Base-by-base conservation (phyloP, 2,797 vertebrate species). In the Malurus leucopterus region DNA sequence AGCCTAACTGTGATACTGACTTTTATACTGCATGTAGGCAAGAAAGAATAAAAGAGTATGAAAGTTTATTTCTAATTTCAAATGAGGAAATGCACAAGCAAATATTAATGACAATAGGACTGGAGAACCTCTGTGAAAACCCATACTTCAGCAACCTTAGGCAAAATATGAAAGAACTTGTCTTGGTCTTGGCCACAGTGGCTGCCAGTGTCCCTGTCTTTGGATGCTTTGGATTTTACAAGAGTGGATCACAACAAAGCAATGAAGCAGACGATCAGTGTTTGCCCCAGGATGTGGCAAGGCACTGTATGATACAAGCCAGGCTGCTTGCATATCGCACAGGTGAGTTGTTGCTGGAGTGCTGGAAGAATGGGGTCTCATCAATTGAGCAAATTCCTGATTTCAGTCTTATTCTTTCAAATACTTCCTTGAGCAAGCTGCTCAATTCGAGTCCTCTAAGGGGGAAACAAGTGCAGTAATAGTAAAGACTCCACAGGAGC, bases 251-350 rank as follows among this genome's bases (percentile, higher is more conserved):
- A 2, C 89, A 80, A 44, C 75, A 21, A 53, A 14, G 82, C 34
- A 92, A 85, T 38, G 96, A 95, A 59, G 90, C 75, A 21, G 94
- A 95, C 6, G 86, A 82, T 30, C 96, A 94, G 32, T 96, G 93
- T n/a, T 94, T 98, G 59, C 95, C 98, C 38, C 98, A 99, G 67
- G 98, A 98, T 27, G 96, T 98, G 79, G 98, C 98, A 46, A 96
- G 97, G 72, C 99, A 99, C 92, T 99, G 99, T 82, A 98, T 99
- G 94, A 95, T 98, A 90, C 99, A 99, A 91, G 98, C 99, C 88
- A 96, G 96, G 9, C 96, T 99, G 13, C 96, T 99, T 84, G 97
- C 98, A 0, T 99, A 98, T 67, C 98, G 99, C 93, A 99, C 99
- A 97, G 99, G 99, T 99, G 90, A 96, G 98, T 88, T 54, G 5